phyloP scores from a whole-genome alignment of 2,113 vertebrate species.

The Nerophis ophidion region DNA sequence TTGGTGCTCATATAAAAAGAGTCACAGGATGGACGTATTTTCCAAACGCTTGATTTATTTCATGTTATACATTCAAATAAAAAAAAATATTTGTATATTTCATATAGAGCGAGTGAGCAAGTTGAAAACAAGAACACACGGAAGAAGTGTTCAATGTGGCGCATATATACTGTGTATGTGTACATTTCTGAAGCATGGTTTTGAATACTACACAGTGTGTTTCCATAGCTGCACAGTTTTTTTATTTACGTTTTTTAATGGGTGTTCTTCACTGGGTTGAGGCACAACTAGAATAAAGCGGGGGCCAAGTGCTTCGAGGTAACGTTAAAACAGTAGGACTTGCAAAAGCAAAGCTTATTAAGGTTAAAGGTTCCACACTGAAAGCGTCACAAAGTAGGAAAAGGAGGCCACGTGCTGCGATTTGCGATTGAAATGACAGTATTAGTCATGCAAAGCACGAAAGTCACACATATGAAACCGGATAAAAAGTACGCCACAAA shows the following conservation, averaged over 20 bases:
- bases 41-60: slow-evolving; percentile 73
- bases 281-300: slow-evolving; percentile 60
- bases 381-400: slow-evolving; percentile 38
- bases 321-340: slow-evolving; percentile 61
- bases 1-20: background rate
- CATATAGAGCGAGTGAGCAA: slow-evolving; percentile 55
- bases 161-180: slow-evolving; percentile 60
- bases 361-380: slow-evolving; percentile 45
- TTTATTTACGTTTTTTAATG: slow-evolving; percentile 26
- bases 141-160: slow-evolving; percentile 66
- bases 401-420: slow-evolving; percentile 34
- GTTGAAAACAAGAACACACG: slow-evolving; percentile 67
- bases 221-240: slow-evolving; percentile 68
- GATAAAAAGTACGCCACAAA: slow-evolving; percentile 32
- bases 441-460: slow-evolving; percentile 55
- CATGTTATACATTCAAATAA: slow-evolving; percentile 63
- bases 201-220: slow-evolving; percentile 75
- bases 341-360: slow-evolving; percentile 60
- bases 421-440: background rate
- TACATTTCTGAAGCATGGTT: slow-evolving; percentile 63
- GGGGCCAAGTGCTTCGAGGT: slow-evolving; percentile 57
- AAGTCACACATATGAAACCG: slow-evolving; percentile 33
- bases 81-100: slow-evolving; percentile 62
- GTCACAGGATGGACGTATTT: slow-evolving; percentile 1
- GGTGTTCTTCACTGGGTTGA: slow-evolving; percentile 68